Evolutionary conservation across 2,113 vertebrate species (phyloP).

Genomic region (sheep (Ovis aries)): DNA sequence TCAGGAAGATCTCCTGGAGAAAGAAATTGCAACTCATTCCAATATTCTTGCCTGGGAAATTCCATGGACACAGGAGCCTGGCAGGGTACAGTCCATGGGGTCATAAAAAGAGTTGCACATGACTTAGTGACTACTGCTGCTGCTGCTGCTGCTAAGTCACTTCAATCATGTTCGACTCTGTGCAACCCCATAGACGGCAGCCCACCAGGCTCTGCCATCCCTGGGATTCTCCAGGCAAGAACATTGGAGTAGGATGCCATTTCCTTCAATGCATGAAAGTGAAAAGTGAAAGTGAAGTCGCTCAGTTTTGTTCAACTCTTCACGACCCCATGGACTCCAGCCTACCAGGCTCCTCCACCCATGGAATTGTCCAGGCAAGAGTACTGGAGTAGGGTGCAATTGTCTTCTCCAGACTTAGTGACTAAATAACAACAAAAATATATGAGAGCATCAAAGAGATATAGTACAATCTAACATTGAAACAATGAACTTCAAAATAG

Average conservation of each 20-base stretch:
- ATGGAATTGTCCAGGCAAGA: no score
- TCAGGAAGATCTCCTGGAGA: neutral
- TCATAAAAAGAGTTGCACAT: neutral
- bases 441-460: neutral
- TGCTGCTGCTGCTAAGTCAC: no score
- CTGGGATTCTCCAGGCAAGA: no score
- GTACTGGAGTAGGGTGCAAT: neutral
- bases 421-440: neutral
- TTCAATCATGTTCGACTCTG: no score
- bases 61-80: neutral
- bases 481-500: neutral
- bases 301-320: no score
- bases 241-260: no score
- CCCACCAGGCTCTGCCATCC: no score
- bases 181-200: no score
- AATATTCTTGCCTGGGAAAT: neutral
- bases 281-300: no score
- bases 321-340: no score
- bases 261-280: no score
- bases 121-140: neutral
- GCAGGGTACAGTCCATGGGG: neutral
- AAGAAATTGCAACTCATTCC: neutral
- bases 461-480: neutral
- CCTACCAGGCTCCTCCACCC: no score
- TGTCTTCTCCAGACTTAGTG: neutral